phyloP scores from a whole-genome alignment of 2,888 invertebrate species.

The Melipona beecheii region DNA sequence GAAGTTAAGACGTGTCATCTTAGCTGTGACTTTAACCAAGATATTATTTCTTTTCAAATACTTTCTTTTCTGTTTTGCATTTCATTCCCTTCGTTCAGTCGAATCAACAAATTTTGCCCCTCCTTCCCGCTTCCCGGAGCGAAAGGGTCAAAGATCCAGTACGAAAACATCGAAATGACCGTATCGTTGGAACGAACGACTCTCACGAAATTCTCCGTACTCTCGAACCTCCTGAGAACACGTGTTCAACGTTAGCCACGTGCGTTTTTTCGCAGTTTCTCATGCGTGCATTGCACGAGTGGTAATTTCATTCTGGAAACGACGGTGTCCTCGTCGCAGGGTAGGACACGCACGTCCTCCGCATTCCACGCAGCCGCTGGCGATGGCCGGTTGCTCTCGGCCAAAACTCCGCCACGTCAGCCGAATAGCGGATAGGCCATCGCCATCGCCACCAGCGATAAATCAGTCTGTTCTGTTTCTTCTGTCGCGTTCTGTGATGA shows the following conservation, averaged over 20 bases:
- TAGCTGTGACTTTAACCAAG: no score
- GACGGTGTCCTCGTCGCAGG: constrained; percentile 29
- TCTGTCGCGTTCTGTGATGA: constrained; percentile 74
- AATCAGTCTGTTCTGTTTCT: constrained; percentile 81
- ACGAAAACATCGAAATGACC: no score
- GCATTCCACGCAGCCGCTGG: constrained; percentile 28
- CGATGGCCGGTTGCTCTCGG: constrained; percentile 25
- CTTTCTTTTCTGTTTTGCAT: no score
- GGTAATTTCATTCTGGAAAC: constrained; percentile 23
- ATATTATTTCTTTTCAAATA: no score
- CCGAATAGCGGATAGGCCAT: constrained; percentile 67
- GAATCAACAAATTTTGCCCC: no score
- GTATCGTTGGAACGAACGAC: not conserved
- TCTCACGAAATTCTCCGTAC: not conserved
- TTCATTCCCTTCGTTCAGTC: no score
- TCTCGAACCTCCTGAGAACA: constrained; percentile 9
- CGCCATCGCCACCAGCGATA: constrained; percentile 73
- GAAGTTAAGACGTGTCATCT: no score
- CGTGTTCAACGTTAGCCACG: constrained; percentile 22
- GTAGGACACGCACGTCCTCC: constrained; percentile 29
- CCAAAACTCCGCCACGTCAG: constrained; percentile 50
- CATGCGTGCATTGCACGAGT: constrained; percentile 29
- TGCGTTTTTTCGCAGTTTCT: constrained; percentile 24
- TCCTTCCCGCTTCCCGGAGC: no score
- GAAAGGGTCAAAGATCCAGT: no score